These are phyloP conservation scores for Pelecanoides urinatrix DNA, from an alignment of 2,113 vertebrate genomes.

Conservation along the genomic window DNA sequence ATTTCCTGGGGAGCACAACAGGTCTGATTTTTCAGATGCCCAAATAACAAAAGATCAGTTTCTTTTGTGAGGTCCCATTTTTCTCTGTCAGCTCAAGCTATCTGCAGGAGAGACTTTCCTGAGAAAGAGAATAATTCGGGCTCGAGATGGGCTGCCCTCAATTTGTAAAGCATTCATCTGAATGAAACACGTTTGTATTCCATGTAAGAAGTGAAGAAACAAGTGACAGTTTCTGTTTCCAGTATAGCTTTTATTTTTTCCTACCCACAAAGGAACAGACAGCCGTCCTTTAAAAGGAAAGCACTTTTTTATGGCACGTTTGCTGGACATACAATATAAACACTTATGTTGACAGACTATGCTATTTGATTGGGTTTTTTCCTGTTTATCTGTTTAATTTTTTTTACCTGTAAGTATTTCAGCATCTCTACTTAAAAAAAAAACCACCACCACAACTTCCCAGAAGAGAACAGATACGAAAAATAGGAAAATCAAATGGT, in stretches of 20 bases:
- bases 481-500: not conserved
- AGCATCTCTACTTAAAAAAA: not conserved
- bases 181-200: conserved; percentile 5
- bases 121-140: not conserved
- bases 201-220: conserved; percentile 23
- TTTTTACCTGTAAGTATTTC: not conserved
- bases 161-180: not conserved
- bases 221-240: not conserved
- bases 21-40: not conserved
- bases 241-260: not conserved
- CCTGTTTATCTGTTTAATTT: not conserved
- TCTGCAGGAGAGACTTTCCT: not conserved
- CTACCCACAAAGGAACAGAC: not conserved
- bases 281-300: conserved; percentile 45
- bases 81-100: not conserved
- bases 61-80: conserved; percentile 12
- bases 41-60: not conserved
- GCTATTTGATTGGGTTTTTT: not conserved
- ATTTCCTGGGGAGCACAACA: not conserved
- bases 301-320: conserved; percentile 9
- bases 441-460: not conserved
- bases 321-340: not conserved
- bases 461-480: not conserved
- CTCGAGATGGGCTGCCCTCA: not conserved
- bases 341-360: not conserved